phyloP scores from a whole-genome alignment of 1,140 invertebrate genomes.

The Ylistrum balloti region DNA sequence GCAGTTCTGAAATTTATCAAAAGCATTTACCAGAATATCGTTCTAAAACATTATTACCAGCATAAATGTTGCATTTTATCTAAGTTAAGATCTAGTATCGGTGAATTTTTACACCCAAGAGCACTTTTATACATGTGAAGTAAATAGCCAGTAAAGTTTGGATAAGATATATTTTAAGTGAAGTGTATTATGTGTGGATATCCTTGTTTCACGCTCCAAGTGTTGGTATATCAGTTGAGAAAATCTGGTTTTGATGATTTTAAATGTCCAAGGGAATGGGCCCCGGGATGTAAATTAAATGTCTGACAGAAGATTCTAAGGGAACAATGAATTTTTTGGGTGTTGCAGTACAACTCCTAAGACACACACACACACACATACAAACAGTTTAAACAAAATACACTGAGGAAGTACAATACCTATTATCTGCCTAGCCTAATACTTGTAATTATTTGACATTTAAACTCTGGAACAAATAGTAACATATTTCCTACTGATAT shows the following conservation, averaged over 20 bases:
- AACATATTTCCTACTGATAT: too few relatives aligned
- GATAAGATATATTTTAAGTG: too few relatives aligned
- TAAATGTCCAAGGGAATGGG: not conserved
- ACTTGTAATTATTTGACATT: constrained; percentile 17
- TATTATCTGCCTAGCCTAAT: not conserved
- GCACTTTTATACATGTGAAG: too few relatives aligned
- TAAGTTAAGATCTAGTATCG: too few relatives aligned
- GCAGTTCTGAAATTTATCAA: too few relatives aligned
- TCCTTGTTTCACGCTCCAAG: too few relatives aligned
- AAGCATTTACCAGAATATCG: too few relatives aligned
- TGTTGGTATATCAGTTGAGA: not conserved
- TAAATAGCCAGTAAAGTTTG: too few relatives aligned
- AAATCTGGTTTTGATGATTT: not conserved
- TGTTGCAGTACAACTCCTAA: not conserved
- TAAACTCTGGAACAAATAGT: not conserved
- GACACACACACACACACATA: not conserved
- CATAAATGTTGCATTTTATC: too few relatives aligned
- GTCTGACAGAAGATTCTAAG: not conserved
- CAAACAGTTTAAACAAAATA: not conserved
- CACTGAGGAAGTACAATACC: not conserved
- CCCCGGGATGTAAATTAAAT: not conserved
- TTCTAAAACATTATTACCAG: too few relatives aligned
- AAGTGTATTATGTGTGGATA: too few relatives aligned
- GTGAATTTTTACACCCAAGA: too few relatives aligned
- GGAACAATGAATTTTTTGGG: not conserved